Evolutionary conservation across 2,888 invertebrate genomes (phyloP).

Genomic region (Lysandra bellargus): DNA sequence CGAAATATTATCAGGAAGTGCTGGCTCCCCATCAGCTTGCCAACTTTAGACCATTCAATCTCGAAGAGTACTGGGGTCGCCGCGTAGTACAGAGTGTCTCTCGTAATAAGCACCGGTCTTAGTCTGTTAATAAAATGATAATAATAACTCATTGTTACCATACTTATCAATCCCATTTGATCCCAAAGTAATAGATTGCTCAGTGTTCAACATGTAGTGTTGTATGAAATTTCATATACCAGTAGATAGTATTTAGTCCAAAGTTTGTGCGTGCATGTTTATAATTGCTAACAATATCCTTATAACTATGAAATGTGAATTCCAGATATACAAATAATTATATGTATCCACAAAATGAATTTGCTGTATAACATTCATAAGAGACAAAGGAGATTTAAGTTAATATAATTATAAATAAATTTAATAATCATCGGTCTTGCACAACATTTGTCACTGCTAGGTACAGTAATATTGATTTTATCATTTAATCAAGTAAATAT

Average conservation of each 20-base stretch:
- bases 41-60: slow-evolving; percentile 89
- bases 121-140: slow-evolving; percentile 48
- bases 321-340: neutral
- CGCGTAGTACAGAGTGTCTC: slow-evolving; percentile 85
- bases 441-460: neutral
- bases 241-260: neutral
- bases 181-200: slow-evolving; percentile 20
- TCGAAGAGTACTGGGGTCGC: slow-evolving; percentile 88
- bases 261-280: neutral
- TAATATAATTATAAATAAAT: neutral
- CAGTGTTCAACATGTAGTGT: slow-evolving; percentile 5
- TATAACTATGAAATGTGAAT: neutral
- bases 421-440: neutral
- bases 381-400: neutral
- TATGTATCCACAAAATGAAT: neutral
- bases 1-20: slow-evolving; percentile 84
- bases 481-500: neutral
- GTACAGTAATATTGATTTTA: neutral
- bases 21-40: slow-evolving; percentile 78
- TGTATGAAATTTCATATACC: neutral
- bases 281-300: neutral
- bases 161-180: neutral
- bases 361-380: neutral
- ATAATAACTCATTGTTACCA: slow-evolving; percentile 47
- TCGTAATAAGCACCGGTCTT: slow-evolving; percentile 76